Percentiles rank a stretch among this genome's conserved stretches.
phyloP scores from a whole-genome alignment of 2,888 invertebrate species.

The Incurvaria masculella region DNA sequence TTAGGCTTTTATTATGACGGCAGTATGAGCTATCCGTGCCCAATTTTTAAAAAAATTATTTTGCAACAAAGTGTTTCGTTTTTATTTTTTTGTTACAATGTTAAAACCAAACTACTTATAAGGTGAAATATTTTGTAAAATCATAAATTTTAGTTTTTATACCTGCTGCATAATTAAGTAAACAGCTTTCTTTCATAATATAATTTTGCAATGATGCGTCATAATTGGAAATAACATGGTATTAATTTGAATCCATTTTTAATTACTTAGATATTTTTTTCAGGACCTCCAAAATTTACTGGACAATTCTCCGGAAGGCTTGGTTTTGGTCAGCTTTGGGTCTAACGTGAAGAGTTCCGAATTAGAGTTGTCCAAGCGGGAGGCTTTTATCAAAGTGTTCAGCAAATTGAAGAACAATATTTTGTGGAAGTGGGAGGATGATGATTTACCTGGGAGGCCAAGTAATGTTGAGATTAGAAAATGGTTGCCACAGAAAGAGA shows the following conservation, averaged over 20 bases:
- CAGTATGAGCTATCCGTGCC: background rate
- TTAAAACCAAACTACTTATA: conserved; percentile 3
- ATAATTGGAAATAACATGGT: too few relatives aligned
- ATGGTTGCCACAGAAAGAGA: conserved; percentile 15
- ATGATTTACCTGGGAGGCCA: conserved; percentile 9
- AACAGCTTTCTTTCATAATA: too few relatives aligned
- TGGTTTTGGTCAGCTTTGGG: conserved; percentile 14
- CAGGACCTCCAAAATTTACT: conserved; percentile 24
- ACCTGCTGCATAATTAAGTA: too few relatives aligned
- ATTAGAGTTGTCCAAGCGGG: conserved; percentile 17
- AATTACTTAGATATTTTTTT: conserved; percentile 1
- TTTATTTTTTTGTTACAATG: conserved; percentile 4
- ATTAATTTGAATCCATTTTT: too few relatives aligned
- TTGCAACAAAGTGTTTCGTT: background rate
- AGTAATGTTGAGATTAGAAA: conserved; percentile 13
- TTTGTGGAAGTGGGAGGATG: conserved; percentile 14
- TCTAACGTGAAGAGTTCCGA: conserved; percentile 15
- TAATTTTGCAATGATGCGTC: too few relatives aligned
- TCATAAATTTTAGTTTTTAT: conserved; percentile 4
- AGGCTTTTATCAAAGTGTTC: conserved; percentile 16
- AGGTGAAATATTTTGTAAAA: conserved; percentile 1
- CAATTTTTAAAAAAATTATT: background rate
- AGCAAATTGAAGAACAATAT: conserved; percentile 11
- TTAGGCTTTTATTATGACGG: background rate
- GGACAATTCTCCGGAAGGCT: conserved; percentile 19